These are phyloP conservation scores for Prochilodus magdalenae DNA, from an alignment of 2,113 vertebrate genomes.

Conservation along the genomic window DNA sequence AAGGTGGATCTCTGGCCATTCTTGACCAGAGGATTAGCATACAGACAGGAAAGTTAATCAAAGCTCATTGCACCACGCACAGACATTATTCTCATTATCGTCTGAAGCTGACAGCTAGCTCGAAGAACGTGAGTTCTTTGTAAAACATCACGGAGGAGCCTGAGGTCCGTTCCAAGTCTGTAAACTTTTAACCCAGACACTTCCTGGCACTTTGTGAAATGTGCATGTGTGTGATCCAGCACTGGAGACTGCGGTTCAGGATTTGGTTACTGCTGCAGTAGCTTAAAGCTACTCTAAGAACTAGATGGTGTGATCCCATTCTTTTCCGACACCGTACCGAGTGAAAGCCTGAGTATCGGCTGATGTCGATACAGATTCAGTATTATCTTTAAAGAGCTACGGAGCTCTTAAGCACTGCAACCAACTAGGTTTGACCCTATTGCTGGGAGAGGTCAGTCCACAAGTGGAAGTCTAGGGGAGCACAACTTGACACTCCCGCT, in stretches of 20 bases:
- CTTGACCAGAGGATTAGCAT: conserved; percentile 1
- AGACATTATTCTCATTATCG: background rate
- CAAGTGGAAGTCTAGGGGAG: too few relatives aligned
- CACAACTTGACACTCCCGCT: too few relatives aligned
- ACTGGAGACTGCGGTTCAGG: background rate
- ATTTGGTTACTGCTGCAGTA: conserved; percentile 9
- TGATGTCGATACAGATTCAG: too few relatives aligned
- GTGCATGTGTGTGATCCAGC: conserved; percentile 10
- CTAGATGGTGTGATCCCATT: background rate
- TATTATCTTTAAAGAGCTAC: too few relatives aligned
- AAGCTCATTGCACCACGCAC: background rate
- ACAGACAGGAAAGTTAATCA: conserved; percentile 14
- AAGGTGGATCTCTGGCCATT: background rate
- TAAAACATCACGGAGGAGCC: background rate
- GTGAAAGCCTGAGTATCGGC: too few relatives aligned
- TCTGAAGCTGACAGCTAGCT: background rate
- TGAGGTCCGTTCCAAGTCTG: conserved; percentile 31
- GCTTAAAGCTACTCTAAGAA: background rate
- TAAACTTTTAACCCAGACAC: conserved; percentile 46
- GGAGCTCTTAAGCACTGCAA: too few relatives aligned
- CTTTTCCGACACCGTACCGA: background rate
- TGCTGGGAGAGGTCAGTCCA: too few relatives aligned
- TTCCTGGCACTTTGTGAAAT: conserved; percentile 12
- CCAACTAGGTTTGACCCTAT: too few relatives aligned
- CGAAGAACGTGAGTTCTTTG: background rate